Percentiles rank a stretch among this genome's conserved stretches.
phyloP scores from a whole-genome alignment of 2,888 invertebrate species.

The Neria commutata region DNA sequence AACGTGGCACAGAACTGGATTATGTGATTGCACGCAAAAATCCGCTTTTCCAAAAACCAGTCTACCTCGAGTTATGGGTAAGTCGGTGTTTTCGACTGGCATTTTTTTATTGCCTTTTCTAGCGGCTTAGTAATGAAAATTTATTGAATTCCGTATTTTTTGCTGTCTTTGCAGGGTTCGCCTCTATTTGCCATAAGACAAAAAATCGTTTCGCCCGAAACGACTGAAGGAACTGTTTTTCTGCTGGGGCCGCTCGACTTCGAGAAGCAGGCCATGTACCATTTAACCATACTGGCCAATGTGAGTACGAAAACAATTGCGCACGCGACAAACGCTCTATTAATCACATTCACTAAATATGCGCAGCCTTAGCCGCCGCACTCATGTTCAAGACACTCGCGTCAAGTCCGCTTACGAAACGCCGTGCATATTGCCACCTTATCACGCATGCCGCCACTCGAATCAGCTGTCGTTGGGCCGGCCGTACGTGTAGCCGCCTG shows the following conservation, averaged over 20 bases:
- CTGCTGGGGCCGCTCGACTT: slow-evolving; percentile 82
- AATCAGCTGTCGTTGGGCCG: too few relatives aligned
- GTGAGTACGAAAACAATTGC: slow-evolving; percentile 66
- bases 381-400: too few relatives aligned
- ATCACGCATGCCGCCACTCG: too few relatives aligned
- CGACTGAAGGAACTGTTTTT: slow-evolving; percentile 80
- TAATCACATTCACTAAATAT: background rate
- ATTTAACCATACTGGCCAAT: slow-evolving; percentile 83
- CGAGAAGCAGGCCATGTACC: slow-evolving; percentile 87
- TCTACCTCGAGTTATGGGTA: slow-evolving; percentile 84
- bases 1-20: slow-evolving; percentile 80
- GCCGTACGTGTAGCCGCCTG: too few relatives aligned
- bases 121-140: background rate
- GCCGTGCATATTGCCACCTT: too few relatives aligned
- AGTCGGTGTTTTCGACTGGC: slow-evolving; percentile 43
- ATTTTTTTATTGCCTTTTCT: background rate
- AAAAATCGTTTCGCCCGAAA: slow-evolving; percentile 74
- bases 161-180: slow-evolving; percentile 67
- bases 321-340: background rate
- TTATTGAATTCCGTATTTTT: slow-evolving; percentile 21
- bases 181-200: slow-evolving; percentile 80
- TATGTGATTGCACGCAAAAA: slow-evolving; percentile 82
- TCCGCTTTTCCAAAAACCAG: slow-evolving; percentile 76
- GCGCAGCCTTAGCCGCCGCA: too few relatives aligned
- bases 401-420: too few relatives aligned